Conservation (phyloP, 2,797 vertebrate species). For the Toxotes lorentzi region DNA sequence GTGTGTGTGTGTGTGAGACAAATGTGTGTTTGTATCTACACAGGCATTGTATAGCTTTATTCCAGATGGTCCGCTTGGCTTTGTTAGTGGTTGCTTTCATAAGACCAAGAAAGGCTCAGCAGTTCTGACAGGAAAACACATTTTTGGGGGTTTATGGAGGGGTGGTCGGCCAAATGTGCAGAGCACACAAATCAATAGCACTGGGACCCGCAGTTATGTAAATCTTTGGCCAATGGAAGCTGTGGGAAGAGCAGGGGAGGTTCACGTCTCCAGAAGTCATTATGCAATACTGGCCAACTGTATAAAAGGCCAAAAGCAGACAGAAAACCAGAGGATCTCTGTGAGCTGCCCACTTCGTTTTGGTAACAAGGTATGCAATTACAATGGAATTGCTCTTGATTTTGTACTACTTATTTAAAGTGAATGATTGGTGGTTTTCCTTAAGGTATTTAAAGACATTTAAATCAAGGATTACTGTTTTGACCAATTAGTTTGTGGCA, state of each 20-base stretch:
- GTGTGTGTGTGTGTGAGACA: background rate
- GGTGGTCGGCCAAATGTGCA: constrained; percentile 48
- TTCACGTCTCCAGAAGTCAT: constrained; percentile 57
- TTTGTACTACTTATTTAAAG: background rate
- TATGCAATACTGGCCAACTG: constrained; percentile 68
- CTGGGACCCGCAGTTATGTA: constrained; percentile 72
- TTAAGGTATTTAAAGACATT: background rate
- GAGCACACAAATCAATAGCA: constrained; percentile 65
- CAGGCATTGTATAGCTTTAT: background rate
- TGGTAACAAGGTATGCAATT: constrained; percentile 69
- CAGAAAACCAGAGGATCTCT: constrained; percentile 49
- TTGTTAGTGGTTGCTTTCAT: constrained; percentile 33
- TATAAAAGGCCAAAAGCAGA: constrained; percentile 79
- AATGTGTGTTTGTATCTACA: constrained; percentile 8
- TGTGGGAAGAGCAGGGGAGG: constrained; percentile 54
- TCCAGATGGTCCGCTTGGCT: constrained; percentile 61
- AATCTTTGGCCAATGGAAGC: constrained; percentile 78
- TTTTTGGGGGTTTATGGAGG: constrained; percentile 14
- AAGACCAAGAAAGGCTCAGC: constrained; percentile 29
- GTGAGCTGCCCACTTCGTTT: constrained; percentile 45
- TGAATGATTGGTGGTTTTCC: background rate
- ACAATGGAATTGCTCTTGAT: background rate
- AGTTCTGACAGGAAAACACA: constrained; percentile 46
- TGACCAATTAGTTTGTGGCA: background rate
- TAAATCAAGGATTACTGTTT: background rate